Percentiles rank a stretch among this genome's conserved stretches.
Evolutionary conservation across 2,888 invertebrate species (phyloP).

Genomic region (Epinotia nisella): DNA sequence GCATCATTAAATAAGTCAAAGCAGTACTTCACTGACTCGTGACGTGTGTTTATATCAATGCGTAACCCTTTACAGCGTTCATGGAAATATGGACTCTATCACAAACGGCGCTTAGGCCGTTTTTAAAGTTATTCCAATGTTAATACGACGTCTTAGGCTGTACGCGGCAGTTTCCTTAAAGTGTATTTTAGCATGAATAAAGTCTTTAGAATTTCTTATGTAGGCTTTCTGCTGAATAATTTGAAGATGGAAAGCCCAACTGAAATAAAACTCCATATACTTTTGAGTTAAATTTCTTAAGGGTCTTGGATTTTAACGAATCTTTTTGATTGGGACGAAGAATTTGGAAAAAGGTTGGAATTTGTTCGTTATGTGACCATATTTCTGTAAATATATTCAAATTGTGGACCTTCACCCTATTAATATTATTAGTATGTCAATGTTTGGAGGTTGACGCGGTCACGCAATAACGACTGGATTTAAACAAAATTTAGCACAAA

Average conservation of each 20-base stretch:
- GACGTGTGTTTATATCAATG: slow-evolving; percentile 1
- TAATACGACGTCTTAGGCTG: background rate
- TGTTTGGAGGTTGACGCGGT: no score
- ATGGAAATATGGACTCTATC: background rate
- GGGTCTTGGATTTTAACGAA: slow-evolving; percentile 7
- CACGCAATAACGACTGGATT: no score
- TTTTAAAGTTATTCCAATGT: background rate
- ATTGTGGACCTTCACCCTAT: no score
- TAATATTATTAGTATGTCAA: no score
- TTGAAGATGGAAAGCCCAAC: background rate
- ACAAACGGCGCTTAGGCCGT: background rate
- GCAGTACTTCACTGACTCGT: slow-evolving; percentile 1
- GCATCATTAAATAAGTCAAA: slow-evolving; percentile 27
- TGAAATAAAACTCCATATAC: slow-evolving; percentile 31
- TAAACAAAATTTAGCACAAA: no score
- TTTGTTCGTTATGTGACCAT: no score
- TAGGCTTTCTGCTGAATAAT: slow-evolving; percentile 19
- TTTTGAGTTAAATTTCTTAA: slow-evolving; percentile 28
- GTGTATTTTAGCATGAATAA: background rate
- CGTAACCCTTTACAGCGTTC: background rate
- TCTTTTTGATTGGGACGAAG: slow-evolving; percentile 8
- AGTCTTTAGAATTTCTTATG: slow-evolving; percentile 13
- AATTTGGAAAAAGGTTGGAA: background rate
- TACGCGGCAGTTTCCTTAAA: background rate
- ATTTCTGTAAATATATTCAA: no score